These are phyloP conservation scores for Drosophila kohkoa DNA, from an alignment of 1,140 invertebrate species.

Conservation along the genomic window DNA sequence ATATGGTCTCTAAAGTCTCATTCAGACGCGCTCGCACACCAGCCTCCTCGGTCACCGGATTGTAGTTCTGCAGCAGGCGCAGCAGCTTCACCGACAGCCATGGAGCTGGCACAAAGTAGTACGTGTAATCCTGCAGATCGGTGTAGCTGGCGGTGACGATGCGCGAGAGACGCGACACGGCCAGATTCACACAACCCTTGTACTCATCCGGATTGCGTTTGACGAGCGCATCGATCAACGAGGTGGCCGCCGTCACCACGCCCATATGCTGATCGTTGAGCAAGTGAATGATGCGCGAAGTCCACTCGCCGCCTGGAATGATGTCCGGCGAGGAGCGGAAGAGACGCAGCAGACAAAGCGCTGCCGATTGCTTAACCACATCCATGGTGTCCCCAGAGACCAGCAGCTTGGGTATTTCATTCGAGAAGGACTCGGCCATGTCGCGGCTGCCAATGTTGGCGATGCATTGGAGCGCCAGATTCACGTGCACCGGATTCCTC, in stretches of 20 bases:
- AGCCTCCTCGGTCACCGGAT: constrained; percentile 97
- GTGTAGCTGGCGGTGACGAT: constrained; percentile 99
- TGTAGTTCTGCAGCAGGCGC: constrained; percentile 98
- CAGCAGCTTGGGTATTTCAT: constrained; percentile 98
- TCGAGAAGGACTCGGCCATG: constrained; percentile 99
- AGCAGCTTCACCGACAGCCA: constrained; percentile 99
- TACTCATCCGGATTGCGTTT: constrained; percentile 99
- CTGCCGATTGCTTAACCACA: constrained; percentile 99
- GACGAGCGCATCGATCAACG: constrained; percentile 98
- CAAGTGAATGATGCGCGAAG: constrained; percentile 98
- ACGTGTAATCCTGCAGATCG: constrained; percentile 99
- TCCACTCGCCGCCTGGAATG: constrained; percentile 99
- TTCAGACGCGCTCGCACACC: constrained; percentile 97
- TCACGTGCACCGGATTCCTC: constrained; percentile 99
- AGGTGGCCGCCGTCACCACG: constrained; percentile 99
- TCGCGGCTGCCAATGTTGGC: constrained; percentile 99
- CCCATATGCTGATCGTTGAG: constrained; percentile 99
- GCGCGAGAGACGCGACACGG: constrained; percentile 97
- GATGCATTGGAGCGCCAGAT: constrained; percentile 99
- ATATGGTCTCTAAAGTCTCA: constrained; percentile 99
- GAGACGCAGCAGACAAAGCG: constrained; percentile 96
- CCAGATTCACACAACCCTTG: constrained; percentile 98
- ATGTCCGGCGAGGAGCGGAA: constrained; percentile 97
- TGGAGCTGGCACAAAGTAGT: constrained; percentile 99
- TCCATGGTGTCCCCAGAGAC: constrained; percentile 99